Conservation (phyloP, 2,113 vertebrate genomes). For the Ictalurus furcatus region DNA sequence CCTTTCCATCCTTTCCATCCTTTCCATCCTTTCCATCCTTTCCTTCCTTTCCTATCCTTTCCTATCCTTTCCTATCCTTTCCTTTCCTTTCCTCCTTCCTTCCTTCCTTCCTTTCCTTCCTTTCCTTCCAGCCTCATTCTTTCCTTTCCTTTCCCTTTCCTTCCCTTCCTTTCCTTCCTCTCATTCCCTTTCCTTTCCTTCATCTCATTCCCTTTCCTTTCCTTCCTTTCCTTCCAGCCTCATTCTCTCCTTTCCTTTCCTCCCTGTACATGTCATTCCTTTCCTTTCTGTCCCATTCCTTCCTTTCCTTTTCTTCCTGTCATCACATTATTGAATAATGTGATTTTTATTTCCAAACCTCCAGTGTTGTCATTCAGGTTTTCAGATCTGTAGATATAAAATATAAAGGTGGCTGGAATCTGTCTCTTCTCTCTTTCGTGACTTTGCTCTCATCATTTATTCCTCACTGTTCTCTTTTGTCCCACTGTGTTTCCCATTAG, state of each 20-base stretch:
- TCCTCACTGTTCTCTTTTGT: not conserved
- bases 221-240: too few relatives aligned
- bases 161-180: not conserved
- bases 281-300: too few relatives aligned
- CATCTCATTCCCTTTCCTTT: not conserved
- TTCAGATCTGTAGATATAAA: not conserved
- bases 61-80: too few relatives aligned
- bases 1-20: too few relatives aligned
- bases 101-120: too few relatives aligned
- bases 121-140: not conserved
- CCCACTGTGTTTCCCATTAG: slow-evolving; percentile 34
- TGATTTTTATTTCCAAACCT: not conserved
- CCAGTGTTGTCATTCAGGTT: not conserved
- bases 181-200: not conserved
- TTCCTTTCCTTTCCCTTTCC: not conserved
- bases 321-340: not conserved
- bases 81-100: too few relatives aligned
- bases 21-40: not conserved
- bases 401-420: not conserved
- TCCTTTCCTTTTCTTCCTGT: not conserved
- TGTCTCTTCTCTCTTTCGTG: not conserved
- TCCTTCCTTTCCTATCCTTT: not conserved
- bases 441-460: not conserved
- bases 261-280: too few relatives aligned
- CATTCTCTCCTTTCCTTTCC: not conserved